phyloP scores from a whole-genome alignment of 2,113 vertebrate genomes.

The Syrrhaptes paradoxus region DNA sequence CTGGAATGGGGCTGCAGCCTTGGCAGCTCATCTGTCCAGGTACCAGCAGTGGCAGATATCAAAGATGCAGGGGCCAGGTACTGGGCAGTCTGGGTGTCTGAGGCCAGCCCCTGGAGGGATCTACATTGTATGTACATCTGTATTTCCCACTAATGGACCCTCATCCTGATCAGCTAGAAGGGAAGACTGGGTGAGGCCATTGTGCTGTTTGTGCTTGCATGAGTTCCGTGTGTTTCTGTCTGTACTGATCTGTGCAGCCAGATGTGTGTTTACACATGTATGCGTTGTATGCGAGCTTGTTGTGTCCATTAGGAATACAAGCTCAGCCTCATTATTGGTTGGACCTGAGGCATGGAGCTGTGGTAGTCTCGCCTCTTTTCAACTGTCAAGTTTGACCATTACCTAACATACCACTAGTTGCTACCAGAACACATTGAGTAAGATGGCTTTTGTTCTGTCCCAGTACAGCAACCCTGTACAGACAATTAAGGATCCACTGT shows the following conservation, averaged over 20 bases:
- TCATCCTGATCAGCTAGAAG: not conserved
- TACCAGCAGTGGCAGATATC: not conserved
- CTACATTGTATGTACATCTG: accelerated
- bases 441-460: not conserved
- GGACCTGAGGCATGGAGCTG: not conserved
- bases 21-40: not conserved
- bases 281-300: not conserved
- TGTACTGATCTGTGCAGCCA: not conserved
- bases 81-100: not conserved
- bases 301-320: not conserved
- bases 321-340: not conserved
- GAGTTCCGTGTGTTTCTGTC: not conserved
- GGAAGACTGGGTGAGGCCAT: not conserved
- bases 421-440: not conserved
- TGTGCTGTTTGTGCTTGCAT: not conserved
- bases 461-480: not conserved
- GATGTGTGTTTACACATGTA: no score
- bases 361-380: not conserved
- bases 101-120: not conserved
- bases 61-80: not conserved
- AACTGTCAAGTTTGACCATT: not conserved
- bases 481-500: not conserved
- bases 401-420: not conserved
- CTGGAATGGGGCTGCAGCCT: not conserved
- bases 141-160: not conserved